Conservation (phyloP, 1,140 invertebrate species). For the Atta cephalotes region DNA sequence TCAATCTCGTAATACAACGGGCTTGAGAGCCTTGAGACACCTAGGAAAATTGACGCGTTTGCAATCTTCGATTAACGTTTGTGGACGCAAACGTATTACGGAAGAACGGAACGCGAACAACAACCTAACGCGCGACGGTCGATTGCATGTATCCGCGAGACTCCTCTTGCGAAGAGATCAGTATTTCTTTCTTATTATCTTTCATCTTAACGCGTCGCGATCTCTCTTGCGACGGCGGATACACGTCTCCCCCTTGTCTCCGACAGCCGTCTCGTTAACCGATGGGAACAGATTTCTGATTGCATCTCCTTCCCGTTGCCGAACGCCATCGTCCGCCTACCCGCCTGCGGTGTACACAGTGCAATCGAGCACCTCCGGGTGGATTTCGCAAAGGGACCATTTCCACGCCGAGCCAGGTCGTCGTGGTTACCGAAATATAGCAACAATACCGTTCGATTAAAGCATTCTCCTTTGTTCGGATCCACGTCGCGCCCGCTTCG, state of each 20-base stretch:
- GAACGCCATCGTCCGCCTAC: neutral
- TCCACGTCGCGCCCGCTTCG: neutral
- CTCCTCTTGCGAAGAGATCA: conserved; percentile 10
- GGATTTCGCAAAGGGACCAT: conserved; percentile 70
- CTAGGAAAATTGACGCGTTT: neutral
- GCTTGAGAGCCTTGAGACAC: neutral
- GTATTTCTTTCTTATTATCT: conserved; percentile 45
- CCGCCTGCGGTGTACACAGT: conserved; percentile 5
- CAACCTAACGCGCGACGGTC: neutral
- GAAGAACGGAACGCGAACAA: neutral
- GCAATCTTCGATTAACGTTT: neutral
- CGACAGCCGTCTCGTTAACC: conserved; percentile 51
- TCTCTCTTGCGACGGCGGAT: neutral
- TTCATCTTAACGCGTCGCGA: conserved; percentile 15
- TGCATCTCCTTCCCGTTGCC: conserved; percentile 38
- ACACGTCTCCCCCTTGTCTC: neutral
- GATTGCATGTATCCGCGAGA: neutral
- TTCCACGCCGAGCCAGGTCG: conserved; percentile 64
- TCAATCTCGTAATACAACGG: neutral
- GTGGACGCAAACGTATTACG: neutral
- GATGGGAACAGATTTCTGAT: conserved; percentile 71
- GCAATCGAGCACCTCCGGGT: conserved; percentile 59
- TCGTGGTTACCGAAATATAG: conserved; percentile 67
- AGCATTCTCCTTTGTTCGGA: conserved; percentile 52
- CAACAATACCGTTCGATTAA: conserved; percentile 47